These are phyloP conservation scores for Drosophila helvetica DNA, from an alignment of 2,888 invertebrate genomes.

Conservation along the genomic window DNA sequence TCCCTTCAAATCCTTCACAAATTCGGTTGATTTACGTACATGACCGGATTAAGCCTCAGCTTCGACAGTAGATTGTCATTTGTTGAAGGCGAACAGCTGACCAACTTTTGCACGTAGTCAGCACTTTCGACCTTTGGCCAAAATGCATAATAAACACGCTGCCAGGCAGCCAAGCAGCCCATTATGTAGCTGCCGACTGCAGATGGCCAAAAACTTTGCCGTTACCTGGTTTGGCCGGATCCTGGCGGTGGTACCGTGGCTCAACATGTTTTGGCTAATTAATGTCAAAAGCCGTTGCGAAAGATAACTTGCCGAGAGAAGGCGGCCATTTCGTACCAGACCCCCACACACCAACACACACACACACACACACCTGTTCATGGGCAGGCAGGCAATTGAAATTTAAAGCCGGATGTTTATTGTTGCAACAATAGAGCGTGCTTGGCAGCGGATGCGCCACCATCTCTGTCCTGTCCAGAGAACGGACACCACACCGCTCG, in stretches of 20 bases:
- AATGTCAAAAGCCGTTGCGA: conserved; percentile 70
- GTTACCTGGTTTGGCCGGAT: conserved; percentile 26
- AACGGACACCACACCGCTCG: conserved; percentile 4
- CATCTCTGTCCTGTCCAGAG: conserved; percentile 38
- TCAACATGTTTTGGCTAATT: conserved; percentile 72
- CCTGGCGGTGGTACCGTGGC: conserved; percentile 8
- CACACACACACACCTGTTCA: conserved; percentile 15
- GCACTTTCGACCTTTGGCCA: conserved; percentile 34
- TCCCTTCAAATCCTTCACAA: background rate
- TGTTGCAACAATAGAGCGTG: conserved; percentile 65
- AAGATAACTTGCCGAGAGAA: conserved; percentile 43
- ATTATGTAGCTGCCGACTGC: conserved; percentile 70
- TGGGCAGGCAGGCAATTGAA: conserved; percentile 54
- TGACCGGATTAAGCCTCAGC: background rate
- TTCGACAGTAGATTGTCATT: background rate
- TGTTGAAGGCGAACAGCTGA: background rate
- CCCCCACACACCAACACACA: conserved; percentile 32
- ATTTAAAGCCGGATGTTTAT: conserved; percentile 76
- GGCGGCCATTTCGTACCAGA: conserved; percentile 54
- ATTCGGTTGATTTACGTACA: background rate
- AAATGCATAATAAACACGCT: conserved; percentile 66
- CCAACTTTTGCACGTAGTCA: conserved; percentile 3
- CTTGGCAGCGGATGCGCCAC: conserved; percentile 60
- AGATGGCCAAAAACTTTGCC: conserved; percentile 73
- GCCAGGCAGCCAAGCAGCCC: conserved; percentile 13